Percentiles rank a stretch among this genome's conserved stretches.
Conservation (phyloP, 2,113 vertebrate species). For the Neogale vison region DNA sequence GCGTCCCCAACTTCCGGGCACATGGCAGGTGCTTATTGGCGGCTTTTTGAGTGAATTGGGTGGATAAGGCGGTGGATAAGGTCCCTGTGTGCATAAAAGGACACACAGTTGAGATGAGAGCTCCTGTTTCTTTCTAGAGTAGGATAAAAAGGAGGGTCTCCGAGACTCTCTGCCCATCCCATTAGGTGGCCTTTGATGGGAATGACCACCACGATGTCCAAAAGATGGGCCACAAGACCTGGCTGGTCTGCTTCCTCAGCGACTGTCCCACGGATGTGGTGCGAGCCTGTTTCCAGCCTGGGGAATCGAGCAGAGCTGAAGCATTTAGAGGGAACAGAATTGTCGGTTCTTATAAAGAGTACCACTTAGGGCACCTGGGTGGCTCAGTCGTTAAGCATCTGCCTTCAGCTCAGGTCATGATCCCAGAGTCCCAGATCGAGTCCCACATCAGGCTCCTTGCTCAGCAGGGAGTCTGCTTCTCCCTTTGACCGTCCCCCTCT, state of each 20-base stretch:
- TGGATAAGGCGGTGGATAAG: not conserved
- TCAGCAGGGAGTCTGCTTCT: too few relatives aligned
- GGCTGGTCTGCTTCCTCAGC: fast-evolving
- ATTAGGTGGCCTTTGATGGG: not conserved
- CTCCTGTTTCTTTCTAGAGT: not conserved
- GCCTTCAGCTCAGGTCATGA: too few relatives aligned
- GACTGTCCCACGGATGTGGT: not conserved
- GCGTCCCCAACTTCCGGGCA: not conserved
- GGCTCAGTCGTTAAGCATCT: too few relatives aligned
- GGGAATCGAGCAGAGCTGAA: not conserved
- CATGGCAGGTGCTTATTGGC: not conserved
- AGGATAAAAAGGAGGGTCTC: not conserved
- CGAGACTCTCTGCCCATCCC: not conserved
- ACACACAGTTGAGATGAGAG: not conserved
- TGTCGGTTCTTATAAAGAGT: not conserved
- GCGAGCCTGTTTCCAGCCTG: fast-evolving
- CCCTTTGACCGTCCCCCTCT: too few relatives aligned
- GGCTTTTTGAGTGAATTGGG: not conserved
- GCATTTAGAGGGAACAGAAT: not conserved
- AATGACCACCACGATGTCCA: not conserved
- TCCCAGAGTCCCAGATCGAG: too few relatives aligned
- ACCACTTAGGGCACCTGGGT: too few relatives aligned
- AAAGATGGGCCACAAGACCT: not conserved
- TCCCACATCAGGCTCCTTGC: too few relatives aligned
- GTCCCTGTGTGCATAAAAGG: not conserved